A percentile compares a stretch with the other conserved stretches of the same genome.
Evolutionary conservation across 2,113 vertebrate genomes (phyloP).

Genomic region (Dasyornis broadbenti): DNA sequence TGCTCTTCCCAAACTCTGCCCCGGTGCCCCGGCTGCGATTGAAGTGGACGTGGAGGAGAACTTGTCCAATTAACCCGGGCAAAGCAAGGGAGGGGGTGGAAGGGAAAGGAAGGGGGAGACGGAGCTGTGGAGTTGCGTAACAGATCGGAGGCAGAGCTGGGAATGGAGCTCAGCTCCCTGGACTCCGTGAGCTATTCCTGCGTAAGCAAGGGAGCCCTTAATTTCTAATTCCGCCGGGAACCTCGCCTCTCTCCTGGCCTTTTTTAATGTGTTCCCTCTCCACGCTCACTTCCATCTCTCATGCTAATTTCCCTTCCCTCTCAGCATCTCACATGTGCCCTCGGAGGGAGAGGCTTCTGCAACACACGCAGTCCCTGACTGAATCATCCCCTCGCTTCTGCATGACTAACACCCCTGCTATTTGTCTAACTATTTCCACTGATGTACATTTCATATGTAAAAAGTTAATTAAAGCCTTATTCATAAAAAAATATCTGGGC

Average conservation of each 20-base stretch:
- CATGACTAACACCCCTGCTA: slow-evolving; percentile 26
- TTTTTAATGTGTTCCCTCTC: not conserved
- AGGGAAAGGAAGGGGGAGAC: rapidly evolving
- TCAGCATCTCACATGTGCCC: not conserved
- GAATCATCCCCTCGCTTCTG: slow-evolving; percentile 36
- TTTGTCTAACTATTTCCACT: slow-evolving; percentile 38
- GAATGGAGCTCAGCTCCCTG: not conserved
- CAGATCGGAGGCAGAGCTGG: not conserved
- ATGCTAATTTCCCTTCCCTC: slow-evolving; percentile 27
- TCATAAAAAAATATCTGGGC: slow-evolving; percentile 49
- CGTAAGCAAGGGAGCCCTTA: not conserved
- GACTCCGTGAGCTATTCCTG: not conserved
- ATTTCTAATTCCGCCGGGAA: not conserved
- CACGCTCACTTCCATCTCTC: not conserved
- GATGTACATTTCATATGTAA: slow-evolving; percentile 48
- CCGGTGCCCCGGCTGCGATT: rapidly evolving
- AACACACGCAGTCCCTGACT: not conserved
- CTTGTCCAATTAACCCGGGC: not conserved
- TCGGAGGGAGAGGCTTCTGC: not conserved
- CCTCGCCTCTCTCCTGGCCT: not conserved
- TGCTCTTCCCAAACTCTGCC: not conserved
- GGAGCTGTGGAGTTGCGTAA: not conserved
- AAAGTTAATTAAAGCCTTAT: slow-evolving; percentile 65
- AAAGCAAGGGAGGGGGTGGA: not conserved
- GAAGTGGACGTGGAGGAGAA: not conserved